A percentile compares a stretch with the other conserved stretches of the same genome.
Evolutionary conservation across 1,140 invertebrate genomes (phyloP).

Genomic region (Drosophila pandora): DNA sequence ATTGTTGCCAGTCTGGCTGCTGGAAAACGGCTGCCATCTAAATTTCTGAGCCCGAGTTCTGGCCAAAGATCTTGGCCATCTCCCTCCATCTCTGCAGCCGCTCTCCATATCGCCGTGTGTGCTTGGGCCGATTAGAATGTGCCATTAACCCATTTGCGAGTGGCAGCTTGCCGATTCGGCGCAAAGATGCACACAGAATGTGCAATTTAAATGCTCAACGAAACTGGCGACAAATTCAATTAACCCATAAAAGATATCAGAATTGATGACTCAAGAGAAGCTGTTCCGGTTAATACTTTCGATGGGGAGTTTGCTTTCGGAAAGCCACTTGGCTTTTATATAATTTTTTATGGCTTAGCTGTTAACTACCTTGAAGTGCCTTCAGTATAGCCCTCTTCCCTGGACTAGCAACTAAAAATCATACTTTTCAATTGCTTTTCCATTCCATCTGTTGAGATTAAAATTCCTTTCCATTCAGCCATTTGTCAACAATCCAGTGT

Average conservation of each 20-base stretch:
- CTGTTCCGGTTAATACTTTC: conserved; percentile 5
- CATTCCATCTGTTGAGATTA: conserved; percentile 23
- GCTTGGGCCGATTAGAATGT: conserved; percentile 62
- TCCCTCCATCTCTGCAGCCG: conserved; percentile 23
- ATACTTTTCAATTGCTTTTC: conserved; percentile 20
- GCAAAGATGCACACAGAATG: conserved; percentile 53
- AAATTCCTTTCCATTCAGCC: conserved; percentile 37
- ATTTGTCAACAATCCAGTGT: conserved; percentile 43
- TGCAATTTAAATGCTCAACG: conserved; percentile 27
- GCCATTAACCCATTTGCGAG: conserved; percentile 74
- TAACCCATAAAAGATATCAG: conserved; percentile 37
- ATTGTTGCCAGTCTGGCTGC: conserved; percentile 46
- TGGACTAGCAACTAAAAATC: background rate
- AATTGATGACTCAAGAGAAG: conserved; percentile 16
- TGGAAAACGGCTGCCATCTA: conserved; percentile 65
- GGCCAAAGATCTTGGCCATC: conserved; percentile 44
- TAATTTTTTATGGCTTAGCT: background rate
- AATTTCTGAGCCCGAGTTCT: conserved; percentile 66
- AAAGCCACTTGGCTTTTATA: background rate
- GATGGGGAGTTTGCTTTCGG: background rate
- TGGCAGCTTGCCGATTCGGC: conserved; percentile 16
- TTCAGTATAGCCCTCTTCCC: background rate
- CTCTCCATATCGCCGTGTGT: conserved; percentile 26
- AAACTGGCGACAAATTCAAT: conserved; percentile 44
- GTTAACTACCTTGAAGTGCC: too few species aligned